These are phyloP conservation scores for Neotoma lepida DNA, from an alignment of 2,113 vertebrate genomes.

Conservation along the genomic window DNA sequence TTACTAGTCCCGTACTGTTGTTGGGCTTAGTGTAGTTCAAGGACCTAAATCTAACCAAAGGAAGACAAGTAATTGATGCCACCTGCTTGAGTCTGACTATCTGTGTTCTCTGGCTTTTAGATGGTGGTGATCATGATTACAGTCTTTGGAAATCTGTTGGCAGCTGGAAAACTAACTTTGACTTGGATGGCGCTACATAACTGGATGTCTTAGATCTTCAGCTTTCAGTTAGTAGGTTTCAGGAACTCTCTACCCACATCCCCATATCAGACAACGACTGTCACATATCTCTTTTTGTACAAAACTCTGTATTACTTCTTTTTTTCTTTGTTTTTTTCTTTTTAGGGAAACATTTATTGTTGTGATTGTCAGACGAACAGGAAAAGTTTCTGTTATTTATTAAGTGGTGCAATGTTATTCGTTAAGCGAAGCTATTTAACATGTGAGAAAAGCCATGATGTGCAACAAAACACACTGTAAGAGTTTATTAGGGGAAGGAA, in stretches of 20 bases:
- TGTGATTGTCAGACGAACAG: not conserved
- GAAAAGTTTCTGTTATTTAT: constrained; percentile 16
- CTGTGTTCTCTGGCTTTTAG: not conserved
- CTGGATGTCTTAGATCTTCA: not conserved
- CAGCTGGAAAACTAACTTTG: not conserved
- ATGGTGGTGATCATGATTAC: not conserved
- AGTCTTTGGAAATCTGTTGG: not conserved
- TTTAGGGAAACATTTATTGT: not conserved
- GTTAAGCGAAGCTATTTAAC: no score
- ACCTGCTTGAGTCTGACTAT: not conserved
- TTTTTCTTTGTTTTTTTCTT: not conserved
- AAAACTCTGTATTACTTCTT: not conserved
- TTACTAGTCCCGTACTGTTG: not conserved
- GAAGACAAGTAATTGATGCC: not conserved
- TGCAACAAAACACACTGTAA: no score
- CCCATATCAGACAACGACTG: not conserved
- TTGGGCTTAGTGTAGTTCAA: not conserved
- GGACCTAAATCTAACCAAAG: not conserved
- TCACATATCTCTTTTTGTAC: not conserved
- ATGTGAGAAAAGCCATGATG: no score
- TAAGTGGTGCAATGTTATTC: no score
- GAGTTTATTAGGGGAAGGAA: no score
- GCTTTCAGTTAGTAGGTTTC: no score
- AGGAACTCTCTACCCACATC: not conserved
- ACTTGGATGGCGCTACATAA: no score